phyloP scores from a whole-genome alignment of 2,888 invertebrate species.

The Doris montereyensis region DNA sequence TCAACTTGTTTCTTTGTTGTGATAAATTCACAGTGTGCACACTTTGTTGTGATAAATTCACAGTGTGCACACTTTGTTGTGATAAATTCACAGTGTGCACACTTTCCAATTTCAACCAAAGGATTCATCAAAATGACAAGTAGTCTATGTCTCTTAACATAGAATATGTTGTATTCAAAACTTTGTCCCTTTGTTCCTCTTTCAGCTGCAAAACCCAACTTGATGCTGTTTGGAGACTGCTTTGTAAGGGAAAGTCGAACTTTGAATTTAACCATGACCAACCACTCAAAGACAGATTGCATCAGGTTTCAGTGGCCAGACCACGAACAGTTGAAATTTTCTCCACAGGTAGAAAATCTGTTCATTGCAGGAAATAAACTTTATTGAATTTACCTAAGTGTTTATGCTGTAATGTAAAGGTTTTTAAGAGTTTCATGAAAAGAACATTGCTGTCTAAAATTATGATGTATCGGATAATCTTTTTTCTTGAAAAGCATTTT shows the following conservation, averaged over 20 bases:
- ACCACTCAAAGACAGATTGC: conserved; percentile 68
- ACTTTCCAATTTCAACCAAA: not conserved
- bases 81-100: too few relatives aligned
- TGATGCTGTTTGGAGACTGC: conserved; percentile 72
- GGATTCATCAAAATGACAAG: not conserved
- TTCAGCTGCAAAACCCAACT: conserved; percentile 70
- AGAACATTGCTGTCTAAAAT: too few relatives aligned
- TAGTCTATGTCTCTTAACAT: not conserved
- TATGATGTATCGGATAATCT: too few relatives aligned
- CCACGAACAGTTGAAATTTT: conserved; percentile 73
- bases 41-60: too few relatives aligned
- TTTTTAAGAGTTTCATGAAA: too few relatives aligned
- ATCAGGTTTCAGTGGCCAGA: conserved; percentile 70
- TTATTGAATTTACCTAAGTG: too few relatives aligned
- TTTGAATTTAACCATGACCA: conserved; percentile 69
- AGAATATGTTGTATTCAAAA: not conserved
- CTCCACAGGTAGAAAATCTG: conserved; percentile 70
- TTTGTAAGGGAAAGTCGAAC: conserved; percentile 68
- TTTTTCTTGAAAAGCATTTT: too few relatives aligned
- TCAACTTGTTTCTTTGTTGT: too few relatives aligned
- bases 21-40: too few relatives aligned
- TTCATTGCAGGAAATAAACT: too few relatives aligned
- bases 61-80: too few relatives aligned
- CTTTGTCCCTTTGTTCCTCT: conserved; percentile 30
- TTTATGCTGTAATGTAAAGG: too few relatives aligned